Conservation (phyloP, 2,797 vertebrate species). For the Sebastiscus tertius region DNA sequence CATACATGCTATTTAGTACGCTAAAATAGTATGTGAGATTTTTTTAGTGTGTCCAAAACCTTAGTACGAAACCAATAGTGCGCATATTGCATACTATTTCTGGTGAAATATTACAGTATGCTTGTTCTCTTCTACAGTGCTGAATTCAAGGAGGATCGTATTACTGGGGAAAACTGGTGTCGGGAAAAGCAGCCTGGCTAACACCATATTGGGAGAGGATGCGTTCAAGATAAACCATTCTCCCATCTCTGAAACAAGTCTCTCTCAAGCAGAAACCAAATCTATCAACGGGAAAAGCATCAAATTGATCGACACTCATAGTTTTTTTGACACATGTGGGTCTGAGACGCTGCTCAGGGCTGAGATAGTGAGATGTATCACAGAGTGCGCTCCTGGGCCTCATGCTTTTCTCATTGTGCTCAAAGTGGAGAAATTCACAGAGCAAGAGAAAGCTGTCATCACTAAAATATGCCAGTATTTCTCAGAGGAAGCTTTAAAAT, state of each 20-base stretch:
- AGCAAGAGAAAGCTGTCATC: conserved; percentile 2
- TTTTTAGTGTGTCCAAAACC: no score
- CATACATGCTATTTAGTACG: no score
- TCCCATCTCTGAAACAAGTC: neutral
- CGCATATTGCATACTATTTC: no score
- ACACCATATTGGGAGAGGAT: conserved; percentile 35
- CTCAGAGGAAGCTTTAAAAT: neutral
- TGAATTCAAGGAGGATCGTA: conserved; percentile 12
- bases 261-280: neutral
- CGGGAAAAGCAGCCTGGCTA: conserved; percentile 53
- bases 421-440: conserved; percentile 31
- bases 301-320: neutral
- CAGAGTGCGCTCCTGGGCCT: neutral
- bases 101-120: no score
- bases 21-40: no score
- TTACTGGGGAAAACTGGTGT: conserved; percentile 61
- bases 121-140: neutral
- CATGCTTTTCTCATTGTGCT: conserved; percentile 21
- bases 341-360: neutral
- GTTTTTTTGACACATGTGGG: neutral
- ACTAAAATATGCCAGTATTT: neutral
- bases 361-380: conserved; percentile 11
- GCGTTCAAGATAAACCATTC: accelerated
- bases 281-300: neutral
- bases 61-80: accelerated